Evolutionary conservation across 2,113 vertebrate species (phyloP), one percentile per base, ranked within the genome.

Genomic region (Phyllopteryx taeniolatus): DNA sequence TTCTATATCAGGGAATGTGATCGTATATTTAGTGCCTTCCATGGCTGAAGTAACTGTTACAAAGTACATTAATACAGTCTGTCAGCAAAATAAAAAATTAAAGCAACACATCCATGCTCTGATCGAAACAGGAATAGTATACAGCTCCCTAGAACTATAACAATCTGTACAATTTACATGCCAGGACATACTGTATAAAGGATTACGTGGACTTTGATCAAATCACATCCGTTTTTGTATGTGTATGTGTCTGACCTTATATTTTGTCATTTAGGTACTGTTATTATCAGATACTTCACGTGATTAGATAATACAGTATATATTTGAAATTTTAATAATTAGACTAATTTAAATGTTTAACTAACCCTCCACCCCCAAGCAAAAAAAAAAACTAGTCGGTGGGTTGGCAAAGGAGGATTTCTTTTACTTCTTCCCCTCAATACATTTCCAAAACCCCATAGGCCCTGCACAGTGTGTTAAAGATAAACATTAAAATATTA

Each of bases 401-500:
- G 49, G 4, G 20, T 15, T 9, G 9, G 20, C 9, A 54, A n/a
- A 17, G 20, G 53, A n/a, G 53, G 11, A 14, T 59, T 59, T 59
- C 5, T 59, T 31, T 59, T 31, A 27, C 22, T 14, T 59, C 31
- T 42, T 20, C 14, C 7, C 27, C 27, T 8, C 17, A 39, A 35
- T 62, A 42, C n/a, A 20, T 63, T 67, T 71, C 57, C 13, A 8
- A 31, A 67, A 17, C 74, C 76, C 83, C 77, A 85, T 79, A 77
- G 72, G 74, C 72, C 77, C 72, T 79, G 72, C 70, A 79, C 72
- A 83, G 74, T 74, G 70, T 31, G 75, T 78, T 65, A 75, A 71
- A 46, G 64, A 70, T 87, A 86, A 87, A 88, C 79, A 86, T 83
- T 92, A 86, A 92, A 91, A 89, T 91, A 92, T 91, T 92, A 67